phyloP scores from a whole-genome alignment of 2,113 vertebrate genomes.

The Eurystomus gularis region DNA sequence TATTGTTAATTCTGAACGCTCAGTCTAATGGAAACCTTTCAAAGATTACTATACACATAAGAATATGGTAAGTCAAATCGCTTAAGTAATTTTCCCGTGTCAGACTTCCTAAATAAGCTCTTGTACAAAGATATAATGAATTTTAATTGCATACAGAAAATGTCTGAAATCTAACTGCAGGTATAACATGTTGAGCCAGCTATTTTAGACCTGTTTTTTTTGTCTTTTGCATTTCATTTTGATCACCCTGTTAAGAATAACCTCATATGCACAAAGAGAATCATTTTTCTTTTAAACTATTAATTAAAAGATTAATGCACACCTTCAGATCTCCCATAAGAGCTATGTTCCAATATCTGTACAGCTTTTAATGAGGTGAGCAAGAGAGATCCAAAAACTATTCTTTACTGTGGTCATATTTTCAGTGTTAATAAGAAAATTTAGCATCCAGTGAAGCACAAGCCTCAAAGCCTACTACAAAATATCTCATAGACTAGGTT shows the following conservation, averaged over 20 bases:
- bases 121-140: neutral
- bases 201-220: neutral
- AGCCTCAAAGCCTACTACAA: neutral
- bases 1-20: neutral
- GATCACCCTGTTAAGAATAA: conserved; percentile 28
- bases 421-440: conserved; percentile 9
- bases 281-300: conserved; percentile 41
- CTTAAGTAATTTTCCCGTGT: neutral
- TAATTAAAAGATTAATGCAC: conserved; percentile 47
- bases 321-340: conserved; percentile 14
- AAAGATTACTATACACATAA: neutral
- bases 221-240: conserved; percentile 20
- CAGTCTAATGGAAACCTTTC: neutral
- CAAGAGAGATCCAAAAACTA: neutral
- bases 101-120: neutral
- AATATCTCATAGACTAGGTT: neutral
- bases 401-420: neutral
- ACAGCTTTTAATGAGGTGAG: conserved; percentile 24
- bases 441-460: neutral
- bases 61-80: neutral
- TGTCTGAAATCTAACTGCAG: conserved; percentile 14
- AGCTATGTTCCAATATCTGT: conserved; percentile 3
- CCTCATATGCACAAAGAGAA: conserved; percentile 14
- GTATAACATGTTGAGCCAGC: neutral
- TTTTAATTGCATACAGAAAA: conserved; percentile 13